Evolutionary conservation across 2,888 invertebrate species (phyloP).

Genomic region (Ormyrus thymus): DNA sequence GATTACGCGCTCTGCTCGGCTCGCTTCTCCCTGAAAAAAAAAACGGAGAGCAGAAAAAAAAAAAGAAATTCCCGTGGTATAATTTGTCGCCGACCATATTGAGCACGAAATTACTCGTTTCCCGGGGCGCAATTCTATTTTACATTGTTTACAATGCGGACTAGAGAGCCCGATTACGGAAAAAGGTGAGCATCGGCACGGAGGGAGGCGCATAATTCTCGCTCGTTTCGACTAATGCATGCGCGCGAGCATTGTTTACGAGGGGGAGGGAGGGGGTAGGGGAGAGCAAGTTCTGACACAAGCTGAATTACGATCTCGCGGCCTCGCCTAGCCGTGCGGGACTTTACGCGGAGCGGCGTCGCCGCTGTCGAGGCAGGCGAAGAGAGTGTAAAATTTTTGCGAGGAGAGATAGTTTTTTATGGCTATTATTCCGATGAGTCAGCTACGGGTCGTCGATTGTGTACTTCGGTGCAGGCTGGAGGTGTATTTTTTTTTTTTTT

Average conservation of each 20-base stretch:
- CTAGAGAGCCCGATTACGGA: constrained; percentile 4
- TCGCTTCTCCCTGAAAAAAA: not conserved
- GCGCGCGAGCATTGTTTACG: constrained; percentile 46
- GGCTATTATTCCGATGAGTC: constrained; percentile 21
- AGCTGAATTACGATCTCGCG: constrained; percentile 54
- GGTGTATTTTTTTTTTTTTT: too few species aligned
- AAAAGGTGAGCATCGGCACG: not conserved
- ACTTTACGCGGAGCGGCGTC: not conserved
- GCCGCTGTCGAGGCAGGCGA: not conserved
- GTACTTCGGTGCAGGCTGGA: not conserved
- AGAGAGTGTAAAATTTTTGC: constrained; percentile 16
- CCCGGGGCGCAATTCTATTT: constrained; percentile 26
- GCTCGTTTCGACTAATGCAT: constrained; percentile 46
- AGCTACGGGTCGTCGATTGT: constrained; percentile 18
- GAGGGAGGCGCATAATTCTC: constrained; percentile 33
- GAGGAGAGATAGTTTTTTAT: not conserved
- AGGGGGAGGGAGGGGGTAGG: constrained; percentile 6
- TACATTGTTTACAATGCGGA: constrained; percentile 34
- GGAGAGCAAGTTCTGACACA: constrained; percentile 51
- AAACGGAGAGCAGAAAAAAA: not conserved
- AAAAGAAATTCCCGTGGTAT: not conserved
- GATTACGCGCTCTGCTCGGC: constrained; percentile 3
- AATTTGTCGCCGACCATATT: constrained; percentile 50
- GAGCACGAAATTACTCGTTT: constrained; percentile 41
- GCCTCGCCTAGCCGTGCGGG: not conserved